Evolutionary conservation across 1,140 invertebrate genomes (phyloP), one percentile per base, ranked within the genome.

Genomic region (Asbolus verrucosus): DNA sequence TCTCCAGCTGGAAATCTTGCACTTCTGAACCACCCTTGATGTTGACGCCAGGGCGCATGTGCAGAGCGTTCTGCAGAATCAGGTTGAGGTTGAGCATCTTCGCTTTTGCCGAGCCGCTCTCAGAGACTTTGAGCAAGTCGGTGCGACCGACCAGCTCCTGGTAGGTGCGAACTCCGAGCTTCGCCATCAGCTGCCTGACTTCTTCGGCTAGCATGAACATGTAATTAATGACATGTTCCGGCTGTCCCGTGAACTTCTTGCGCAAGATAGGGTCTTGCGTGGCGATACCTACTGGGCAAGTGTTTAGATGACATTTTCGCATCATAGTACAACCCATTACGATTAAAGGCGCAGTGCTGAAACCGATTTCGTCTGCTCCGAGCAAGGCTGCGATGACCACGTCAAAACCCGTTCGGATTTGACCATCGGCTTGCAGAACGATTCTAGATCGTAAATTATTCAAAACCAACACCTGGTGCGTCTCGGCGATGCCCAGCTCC

Each of bases 241-340:
- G 97, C 79, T 97, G 96, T 19, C 98, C 98, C 15, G 91, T 93
- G 84, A 99, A 99, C 82, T 99, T 99, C 78, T 96, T 95, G 15
- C 98, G 85, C 13, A 99, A 83, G 9, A 91, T 86, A 0, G 97
- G 97, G 87, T 99, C 98, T 84, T 97, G 96, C 0, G 98, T 99
- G 1, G 97, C 97, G 77, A 99, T 94, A 69, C 98, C 98, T 60
- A 99, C 98, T 0, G 98, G 98, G 79, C 98, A 99, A 16, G 98
- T 99, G 83, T 99, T 99, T 65, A 99, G 85, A 83, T 99, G 98
- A 81, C 98, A 99, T 82, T 99, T 99, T 59, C 98, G 86, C 98
- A 99, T 99, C 98, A 99, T 99, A 4, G 97, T 99, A 80, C 98
- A 99, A 6, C 98, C 92, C 82, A 99, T 89, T 0, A 94, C 95